Conservation (phyloP, 2,113 vertebrate genomes). For the Pelecanus crispus region DNA sequence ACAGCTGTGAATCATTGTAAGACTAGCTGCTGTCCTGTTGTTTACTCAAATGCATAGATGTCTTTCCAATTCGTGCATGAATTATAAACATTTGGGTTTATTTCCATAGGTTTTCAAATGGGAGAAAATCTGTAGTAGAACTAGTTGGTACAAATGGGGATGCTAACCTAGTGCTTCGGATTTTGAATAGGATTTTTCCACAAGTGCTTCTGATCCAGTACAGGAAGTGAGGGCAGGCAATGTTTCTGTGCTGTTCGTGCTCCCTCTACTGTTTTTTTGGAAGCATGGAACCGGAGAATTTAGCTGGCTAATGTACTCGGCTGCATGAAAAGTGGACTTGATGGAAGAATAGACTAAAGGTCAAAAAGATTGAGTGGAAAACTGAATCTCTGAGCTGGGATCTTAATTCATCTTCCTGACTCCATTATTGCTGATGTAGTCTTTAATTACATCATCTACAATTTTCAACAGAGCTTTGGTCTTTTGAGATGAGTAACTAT, state of each 20-base stretch:
- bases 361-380: neutral
- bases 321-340: neutral
- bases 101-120: neutral
- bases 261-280: neutral
- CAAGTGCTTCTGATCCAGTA: neutral
- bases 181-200: neutral
- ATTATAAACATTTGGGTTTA: neutral
- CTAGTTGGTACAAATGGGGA: neutral
- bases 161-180: neutral
- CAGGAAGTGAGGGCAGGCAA: neutral
- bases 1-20: neutral
- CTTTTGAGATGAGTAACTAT: neutral
- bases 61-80: neutral
- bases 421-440: neutral
- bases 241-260: neutral
- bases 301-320: rapidly evolving
- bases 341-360: neutral
- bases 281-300: neutral
- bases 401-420: neutral
- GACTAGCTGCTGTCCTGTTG: neutral
- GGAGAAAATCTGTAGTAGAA: neutral
- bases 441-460: neutral
- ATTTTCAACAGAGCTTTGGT: neutral
- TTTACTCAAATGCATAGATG: neutral
- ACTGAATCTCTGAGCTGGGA: neutral